Evolutionary conservation across 2,113 vertebrate genomes (phyloP), one percentile per base, ranked within the genome.

Genomic region (Ctenomys sociabilis): DNA sequence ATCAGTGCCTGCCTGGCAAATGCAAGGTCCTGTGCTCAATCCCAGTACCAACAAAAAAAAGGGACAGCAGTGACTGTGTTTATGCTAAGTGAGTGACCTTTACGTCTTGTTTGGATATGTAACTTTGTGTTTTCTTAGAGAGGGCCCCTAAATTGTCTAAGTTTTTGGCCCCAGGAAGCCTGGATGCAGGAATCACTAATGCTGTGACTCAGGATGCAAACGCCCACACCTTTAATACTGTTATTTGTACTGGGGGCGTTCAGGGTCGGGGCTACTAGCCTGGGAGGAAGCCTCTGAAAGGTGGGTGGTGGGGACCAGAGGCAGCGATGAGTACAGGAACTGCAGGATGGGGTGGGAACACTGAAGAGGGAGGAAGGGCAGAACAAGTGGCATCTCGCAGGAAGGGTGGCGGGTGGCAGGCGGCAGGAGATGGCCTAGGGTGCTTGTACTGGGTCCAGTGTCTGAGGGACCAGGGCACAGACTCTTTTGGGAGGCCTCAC

Each of bases 21-120:
- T 57, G 54, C 54, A 16, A 16, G 3, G 54, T 57, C 54, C 54
- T 17, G 54, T 57, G 54, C 17, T 57, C 16, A 17, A 17, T 57
- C 54, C 54, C 54, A 17, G 54, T 17, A 57, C 54, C 16, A 17
- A 57, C 3, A 57, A 57, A 54, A 57, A 57, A 57, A 57, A 57
- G 19, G 4, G 54, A 57, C 54, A 88, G n/a, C 30, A 70, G 28
- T 49, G 30, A 78, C 40, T 82, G 81, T 86, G 91, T 54, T 88
- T 84, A 73, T 16, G 84, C 61, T 93, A 78, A 88, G 70, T 70
- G 85, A 92, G n/a, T 21, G 68, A 73, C 7, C 81, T 75, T 86
- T 86, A 54, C 45, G 66, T 45, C 21, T 45, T 86, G 72, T 49
- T 89, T 66, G 19, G 83, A 81, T 88, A 88, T 88, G 14, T 32